These are phyloP conservation scores for Acrocyrtus sp. DNA, from an alignment of 2,888 invertebrate species.

Conservation along the genomic window DNA sequence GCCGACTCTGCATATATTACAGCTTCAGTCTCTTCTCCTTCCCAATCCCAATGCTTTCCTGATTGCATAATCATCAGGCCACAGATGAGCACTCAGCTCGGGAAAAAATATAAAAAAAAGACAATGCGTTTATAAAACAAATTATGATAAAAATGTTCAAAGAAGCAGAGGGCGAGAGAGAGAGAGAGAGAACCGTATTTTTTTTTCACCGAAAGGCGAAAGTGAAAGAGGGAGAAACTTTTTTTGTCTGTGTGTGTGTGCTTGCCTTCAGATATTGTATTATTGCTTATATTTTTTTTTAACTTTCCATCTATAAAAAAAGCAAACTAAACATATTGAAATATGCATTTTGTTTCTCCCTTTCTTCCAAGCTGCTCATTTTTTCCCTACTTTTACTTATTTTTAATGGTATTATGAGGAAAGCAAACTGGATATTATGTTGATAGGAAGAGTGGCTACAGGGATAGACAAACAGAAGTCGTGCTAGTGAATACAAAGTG, in stretches of 20 bases:
- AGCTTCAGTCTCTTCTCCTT: neutral
- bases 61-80: constrained; percentile 51
- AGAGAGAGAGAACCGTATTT: constrained; percentile 3
- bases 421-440: constrained; percentile 26
- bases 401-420: constrained; percentile 46
- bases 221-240: constrained; percentile 14
- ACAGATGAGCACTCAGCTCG: constrained; percentile 47
- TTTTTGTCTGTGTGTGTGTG: constrained; percentile 4
- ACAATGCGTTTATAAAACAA: constrained; percentile 47
- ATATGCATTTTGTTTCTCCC: constrained; percentile 23
- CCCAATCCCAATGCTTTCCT: constrained; percentile 20
- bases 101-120: constrained; percentile 39
- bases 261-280: constrained; percentile 23
- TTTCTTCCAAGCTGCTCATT: constrained; percentile 37
- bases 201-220: neutral
- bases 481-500: constrained; percentile 53
- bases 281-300: constrained; percentile 19
- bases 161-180: constrained; percentile 9
- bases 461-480: constrained; percentile 40
- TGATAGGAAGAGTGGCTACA: constrained; percentile 16
- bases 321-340: constrained; percentile 32
- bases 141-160: constrained; percentile 48
- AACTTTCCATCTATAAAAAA: constrained; percentile 12
- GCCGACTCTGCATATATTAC: neutral
- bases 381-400: constrained; percentile 38